phyloP scores from a whole-genome alignment of 2,888 invertebrate genomes.

The Taphrorychus bicolor region DNA sequence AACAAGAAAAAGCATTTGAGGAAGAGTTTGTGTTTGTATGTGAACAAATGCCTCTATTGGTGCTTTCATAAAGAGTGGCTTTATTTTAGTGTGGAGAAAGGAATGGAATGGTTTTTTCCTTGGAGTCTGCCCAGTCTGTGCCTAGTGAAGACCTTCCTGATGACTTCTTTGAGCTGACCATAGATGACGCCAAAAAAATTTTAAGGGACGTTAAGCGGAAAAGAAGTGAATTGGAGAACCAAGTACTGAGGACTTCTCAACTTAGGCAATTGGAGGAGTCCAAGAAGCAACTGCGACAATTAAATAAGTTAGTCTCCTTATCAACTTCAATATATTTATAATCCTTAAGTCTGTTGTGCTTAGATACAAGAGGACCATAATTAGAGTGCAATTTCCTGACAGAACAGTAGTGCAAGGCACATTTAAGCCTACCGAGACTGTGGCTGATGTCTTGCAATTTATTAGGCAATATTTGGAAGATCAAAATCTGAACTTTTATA shows the following conservation, averaged over 20 bases:
- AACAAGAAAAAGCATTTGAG: constrained; percentile 46
- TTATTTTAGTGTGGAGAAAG: constrained; percentile 72
- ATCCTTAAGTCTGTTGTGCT: not conserved
- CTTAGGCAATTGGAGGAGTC: constrained; percentile 68
- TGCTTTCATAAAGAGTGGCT: not conserved
- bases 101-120: constrained; percentile 76
- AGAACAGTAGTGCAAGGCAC: constrained; percentile 84
- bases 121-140: constrained; percentile 67
- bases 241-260: constrained; percentile 74
- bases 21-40: constrained; percentile 60
- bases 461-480: constrained; percentile 73
- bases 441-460: constrained; percentile 76
- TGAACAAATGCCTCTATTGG: not conserved
- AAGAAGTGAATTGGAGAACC: constrained; percentile 71
- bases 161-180: constrained; percentile 86
- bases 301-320: constrained; percentile 58
- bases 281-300: constrained; percentile 64
- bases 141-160: constrained; percentile 80
- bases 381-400: constrained; percentile 88
- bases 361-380: constrained; percentile 75
- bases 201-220: constrained; percentile 75
- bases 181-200: constrained; percentile 80
- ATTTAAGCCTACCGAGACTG: constrained; percentile 79
- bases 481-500: constrained; percentile 72
- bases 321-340: not conserved